Evolutionary conservation across 2,888 invertebrate genomes (phyloP), one percentile per base, ranked within the genome.

Genomic region (Nomada goodeniana): DNA sequence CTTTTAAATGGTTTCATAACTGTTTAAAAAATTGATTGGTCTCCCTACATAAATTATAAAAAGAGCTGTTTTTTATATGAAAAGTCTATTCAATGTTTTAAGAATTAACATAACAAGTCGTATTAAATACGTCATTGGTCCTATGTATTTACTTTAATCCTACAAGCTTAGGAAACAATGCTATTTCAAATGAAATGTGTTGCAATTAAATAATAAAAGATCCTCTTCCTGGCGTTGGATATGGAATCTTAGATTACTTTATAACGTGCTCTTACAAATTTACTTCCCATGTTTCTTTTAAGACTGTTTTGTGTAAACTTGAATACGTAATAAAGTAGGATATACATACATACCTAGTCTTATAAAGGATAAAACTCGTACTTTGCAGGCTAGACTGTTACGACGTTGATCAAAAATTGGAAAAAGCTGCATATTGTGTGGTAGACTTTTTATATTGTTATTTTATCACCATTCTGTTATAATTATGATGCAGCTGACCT

Each of bases 41-140:
- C 87, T 91, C 76, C 90, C 91, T 5, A 91, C 90, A 74, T 92
- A 92, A 83, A 84, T 82, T 61, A 59, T 74, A 59, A 61, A 59
- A 61, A 63, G 20, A 79, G 69, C 71, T 70, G 72, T 78, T 80
- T 74, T 63, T 65, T 74, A 57, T 47, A 50, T 74, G 75, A 70
- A 84, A 70, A 79, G 75, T 86, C 68, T 59, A 76, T 81, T 84
- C 64, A 64, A 81, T 84, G 84, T 79, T 83, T 78, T 47, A 73
- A 78, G 52, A 71, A 64, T 81, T 74, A 60, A 72, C 69, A 23
- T 57, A 47, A 72, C 44, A 55, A 76, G 65, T 75, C 59, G 70
- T 55, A 69, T 78, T 74, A 53, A 68, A 79, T 76, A 79, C 68
- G 67, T 69, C 63, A 64, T 76, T 44, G 53, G 65, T 67, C 61